Percentiles rank a stretch among this genome's conserved stretches.
These are phyloP conservation scores for Diadema setosum DNA, from an alignment of 35 echinoderm and acorn worm species.

Conservation along the genomic window DNA sequence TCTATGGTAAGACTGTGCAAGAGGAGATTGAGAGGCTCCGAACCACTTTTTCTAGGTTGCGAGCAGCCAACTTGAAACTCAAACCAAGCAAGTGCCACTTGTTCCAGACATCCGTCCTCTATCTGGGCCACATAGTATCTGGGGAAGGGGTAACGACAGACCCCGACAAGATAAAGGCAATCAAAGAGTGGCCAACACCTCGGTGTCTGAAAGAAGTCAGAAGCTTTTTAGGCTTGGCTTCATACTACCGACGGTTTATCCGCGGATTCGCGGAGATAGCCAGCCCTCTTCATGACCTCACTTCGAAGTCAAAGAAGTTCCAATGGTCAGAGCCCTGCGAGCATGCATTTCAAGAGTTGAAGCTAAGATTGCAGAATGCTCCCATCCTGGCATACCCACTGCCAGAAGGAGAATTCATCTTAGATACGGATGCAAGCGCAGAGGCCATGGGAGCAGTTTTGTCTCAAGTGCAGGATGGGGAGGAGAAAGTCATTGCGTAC, in stretches of 20 bases:
- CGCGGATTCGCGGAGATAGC: conserved; percentile 48
- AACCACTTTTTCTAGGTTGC: background rate
- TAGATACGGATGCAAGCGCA: too few relatives aligned
- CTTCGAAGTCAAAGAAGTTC: conserved; percentile 12
- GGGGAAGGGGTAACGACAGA: too few relatives aligned
- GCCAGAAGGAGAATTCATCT: conserved; percentile 13
- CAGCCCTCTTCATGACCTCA: conserved; percentile 18
- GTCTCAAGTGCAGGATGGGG: conserved; percentile 23
- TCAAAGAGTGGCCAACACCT: too few relatives aligned
- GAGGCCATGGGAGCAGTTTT: too few relatives aligned
- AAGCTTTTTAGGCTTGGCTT: too few relatives aligned
- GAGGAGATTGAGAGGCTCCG: background rate
- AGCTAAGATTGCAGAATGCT: conserved; percentile 2
- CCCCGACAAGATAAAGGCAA: too few relatives aligned
- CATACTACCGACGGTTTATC: too few relatives aligned
- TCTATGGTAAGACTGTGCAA: background rate
- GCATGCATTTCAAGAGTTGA: conserved; percentile 20
- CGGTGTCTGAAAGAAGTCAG: too few relatives aligned
- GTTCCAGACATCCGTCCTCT: too few relatives aligned
- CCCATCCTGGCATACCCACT: conserved; percentile 59
- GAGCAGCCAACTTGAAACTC: too few relatives aligned
- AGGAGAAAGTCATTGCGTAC: conserved; percentile 53
- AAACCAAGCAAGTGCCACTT: too few relatives aligned
- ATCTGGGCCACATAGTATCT: too few relatives aligned
- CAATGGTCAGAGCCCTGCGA: conserved; percentile 27